Evolutionary conservation across 2,888 invertebrate species (phyloP).

Genomic region (Drosophila infuscata): DNA sequence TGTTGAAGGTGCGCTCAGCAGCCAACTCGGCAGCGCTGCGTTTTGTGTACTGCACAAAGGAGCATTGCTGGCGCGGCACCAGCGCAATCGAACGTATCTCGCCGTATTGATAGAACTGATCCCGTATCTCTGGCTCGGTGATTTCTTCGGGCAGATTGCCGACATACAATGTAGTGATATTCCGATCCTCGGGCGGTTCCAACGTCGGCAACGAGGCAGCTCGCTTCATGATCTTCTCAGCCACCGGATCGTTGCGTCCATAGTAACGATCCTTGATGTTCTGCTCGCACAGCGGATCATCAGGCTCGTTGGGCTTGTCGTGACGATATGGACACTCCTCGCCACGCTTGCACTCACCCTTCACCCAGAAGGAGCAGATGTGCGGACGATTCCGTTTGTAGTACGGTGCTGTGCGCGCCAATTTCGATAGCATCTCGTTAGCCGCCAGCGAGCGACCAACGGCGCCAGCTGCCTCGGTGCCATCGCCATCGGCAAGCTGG

Average conservation of each 20-base stretch:
- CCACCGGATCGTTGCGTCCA: slow-evolving; percentile 96
- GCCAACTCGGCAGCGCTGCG: slow-evolving; percentile 96
- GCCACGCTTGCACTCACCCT: slow-evolving; percentile 96
- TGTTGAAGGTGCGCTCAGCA: slow-evolving; percentile 98
- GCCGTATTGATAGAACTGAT: slow-evolving; percentile 99
- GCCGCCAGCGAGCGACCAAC: slow-evolving; percentile 90
- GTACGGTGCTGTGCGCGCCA: slow-evolving; percentile 95
- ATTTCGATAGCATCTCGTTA: slow-evolving; percentile 92
- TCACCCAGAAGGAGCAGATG: slow-evolving; percentile 98
- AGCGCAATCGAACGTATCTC: slow-evolving; percentile 97
- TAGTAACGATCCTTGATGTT: slow-evolving; percentile 96
- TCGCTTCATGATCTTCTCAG: slow-evolving; percentile 94
- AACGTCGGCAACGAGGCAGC: slow-evolving; percentile 97
- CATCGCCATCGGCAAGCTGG: slow-evolving; percentile 87
- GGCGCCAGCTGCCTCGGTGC: slow-evolving; percentile 87
- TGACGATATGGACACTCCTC: slow-evolving; percentile 98
- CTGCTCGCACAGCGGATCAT: slow-evolving; percentile 96
- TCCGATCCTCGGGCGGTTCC: slow-evolving; percentile 97
- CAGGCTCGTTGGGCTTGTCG: slow-evolving; percentile 97
- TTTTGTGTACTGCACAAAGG: slow-evolving; percentile 98
- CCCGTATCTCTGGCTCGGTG: slow-evolving; percentile 95
- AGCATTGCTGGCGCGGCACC: slow-evolving; percentile 97
- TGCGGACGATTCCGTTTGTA: slow-evolving; percentile 96
- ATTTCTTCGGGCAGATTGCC: slow-evolving; percentile 96
- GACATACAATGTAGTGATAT: slow-evolving; percentile 98